Evolutionary conservation across 2,113 vertebrate genomes (phyloP).

Genomic region (Hassar affinis): DNA sequence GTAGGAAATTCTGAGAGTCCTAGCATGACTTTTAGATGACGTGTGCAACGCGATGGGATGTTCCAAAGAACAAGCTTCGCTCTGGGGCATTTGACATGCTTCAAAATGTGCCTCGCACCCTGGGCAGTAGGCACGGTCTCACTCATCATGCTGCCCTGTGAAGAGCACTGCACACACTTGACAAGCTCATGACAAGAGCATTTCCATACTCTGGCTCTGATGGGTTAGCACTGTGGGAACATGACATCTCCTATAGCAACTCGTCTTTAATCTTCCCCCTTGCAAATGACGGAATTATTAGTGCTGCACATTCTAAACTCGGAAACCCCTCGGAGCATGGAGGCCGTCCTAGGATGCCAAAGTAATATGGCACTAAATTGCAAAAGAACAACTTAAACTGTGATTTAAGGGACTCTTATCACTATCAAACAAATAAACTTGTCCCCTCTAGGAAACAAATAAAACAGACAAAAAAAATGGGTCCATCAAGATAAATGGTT

Average conservation of each 20-base stretch:
- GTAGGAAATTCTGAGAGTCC: constrained; percentile 6
- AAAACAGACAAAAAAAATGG: constrained; percentile 38
- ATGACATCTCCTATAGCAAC: constrained; percentile 50
- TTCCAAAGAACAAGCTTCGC: constrained; percentile 37
- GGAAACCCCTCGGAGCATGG: constrained; percentile 48
- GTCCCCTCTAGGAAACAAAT: constrained; percentile 55
- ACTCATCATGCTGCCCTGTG: constrained; percentile 58
- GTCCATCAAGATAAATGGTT: constrained; percentile 58
- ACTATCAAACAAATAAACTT: constrained; percentile 57
- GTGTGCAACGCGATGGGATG: constrained; percentile 25
- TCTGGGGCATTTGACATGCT: constrained; percentile 38
- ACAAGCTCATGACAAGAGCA: constrained; percentile 57
- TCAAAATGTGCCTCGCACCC: constrained; percentile 40
- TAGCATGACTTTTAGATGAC: constrained; percentile 13
- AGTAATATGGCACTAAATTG: constrained; percentile 50
- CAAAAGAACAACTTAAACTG: constrained; percentile 51
- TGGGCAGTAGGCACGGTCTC: constrained; percentile 30
- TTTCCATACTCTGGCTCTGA: constrained; percentile 55
- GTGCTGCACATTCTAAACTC: constrained; percentile 42
- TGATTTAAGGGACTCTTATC: constrained; percentile 57
- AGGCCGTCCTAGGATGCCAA: constrained; percentile 48
- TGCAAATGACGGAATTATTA: constrained; percentile 59
- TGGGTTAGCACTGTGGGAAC: constrained; percentile 45
- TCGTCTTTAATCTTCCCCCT: constrained; percentile 58
- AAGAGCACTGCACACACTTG: constrained; percentile 52